Base-by-base conservation (phyloP, 1,140 invertebrate genomes). In the Drosophila orena region DNA sequence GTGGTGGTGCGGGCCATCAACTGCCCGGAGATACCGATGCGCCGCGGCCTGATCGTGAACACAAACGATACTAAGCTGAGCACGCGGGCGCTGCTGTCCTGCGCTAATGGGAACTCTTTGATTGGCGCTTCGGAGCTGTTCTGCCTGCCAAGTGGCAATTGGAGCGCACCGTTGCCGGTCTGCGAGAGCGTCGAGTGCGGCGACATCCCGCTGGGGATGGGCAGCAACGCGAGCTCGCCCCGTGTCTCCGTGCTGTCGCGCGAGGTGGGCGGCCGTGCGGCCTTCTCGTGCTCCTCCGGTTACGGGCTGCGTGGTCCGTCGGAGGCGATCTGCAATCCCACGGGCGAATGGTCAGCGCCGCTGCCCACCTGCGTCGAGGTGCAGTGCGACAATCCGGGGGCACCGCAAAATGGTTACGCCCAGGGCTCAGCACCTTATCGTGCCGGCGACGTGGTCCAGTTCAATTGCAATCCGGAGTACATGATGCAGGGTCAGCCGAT, bases 401-500 rank as follows among this genome's bases (percentile, higher is more conserved):
- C 94, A 6, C 96, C 96, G 4, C 94, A 95, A 50, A 96, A 97
- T 80, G 96, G 96, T 30, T 96, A 96, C 91, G 94, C 96, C 56
- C 95, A 95, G 81, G 96, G 95, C 27, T 94, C 93, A 58, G 94
- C 94, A 46, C 95, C 95, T 14, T 97, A 96, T 92, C 94, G 96
- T 81, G 96, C 96, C 20, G 96, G 97, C 14, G 96, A 97, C 91
- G 94, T 97, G 20, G 94, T 97, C 15, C 96, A 97, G 89, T 97
- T 97, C 93, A 96, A 96, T 91, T 98, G 97, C 93, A 95, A 97
- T 92, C 95, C 96, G 44, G 96, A 97, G 60, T 97, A 95, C 93
- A 97, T 97, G 94, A 95, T 98, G 93, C 96, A 97, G 91, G 97
- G 97, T 3, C 94, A 96, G 81, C 95, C 96, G 11, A 96, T 97